These are phyloP conservation scores for Drosophila sechellia DNA, from an alignment of 1,140 invertebrate species.

Conservation along the genomic window DNA sequence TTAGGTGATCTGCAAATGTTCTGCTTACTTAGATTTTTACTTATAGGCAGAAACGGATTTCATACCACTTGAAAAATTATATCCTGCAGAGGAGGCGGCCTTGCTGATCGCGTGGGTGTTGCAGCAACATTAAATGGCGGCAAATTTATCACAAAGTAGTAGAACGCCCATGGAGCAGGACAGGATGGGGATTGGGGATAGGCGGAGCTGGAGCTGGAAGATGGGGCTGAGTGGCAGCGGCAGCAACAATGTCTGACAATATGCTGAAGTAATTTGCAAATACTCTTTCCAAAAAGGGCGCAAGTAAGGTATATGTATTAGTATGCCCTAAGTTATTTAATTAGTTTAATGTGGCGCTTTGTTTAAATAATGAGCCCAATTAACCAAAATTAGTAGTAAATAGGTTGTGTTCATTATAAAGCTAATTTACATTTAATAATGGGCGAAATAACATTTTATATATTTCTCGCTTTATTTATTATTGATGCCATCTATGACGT, in stretches of 20 bases:
- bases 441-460: not conserved
- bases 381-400: too few relatives aligned
- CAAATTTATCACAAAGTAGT: constrained; percentile 74
- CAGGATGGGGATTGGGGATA: not conserved
- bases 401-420: not conserved
- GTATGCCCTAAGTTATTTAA: not conserved
- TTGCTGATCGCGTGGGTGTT: constrained; percentile 67
- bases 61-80: constrained; percentile 68
- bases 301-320: not conserved
- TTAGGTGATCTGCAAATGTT: too few relatives aligned
- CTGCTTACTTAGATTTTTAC: constrained; percentile 25
- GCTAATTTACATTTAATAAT: not conserved
- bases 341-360: too few relatives aligned
- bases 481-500: not conserved
- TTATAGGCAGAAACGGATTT: constrained; percentile 14
- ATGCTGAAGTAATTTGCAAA: constrained; percentile 49
- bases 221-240: constrained; percentile 7
- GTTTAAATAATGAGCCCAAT: too few relatives aligned
- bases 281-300: constrained; percentile 33
- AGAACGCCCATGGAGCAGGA: constrained; percentile 21
- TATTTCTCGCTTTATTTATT: not conserved
- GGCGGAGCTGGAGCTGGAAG: not conserved
- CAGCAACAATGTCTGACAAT: constrained; percentile 52
- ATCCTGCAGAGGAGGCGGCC: constrained; percentile 16
- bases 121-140: constrained; percentile 64